Evolutionary conservation across 2,888 invertebrate genomes (phyloP), one percentile per base, ranked within the genome.

Genomic region (Eilema sororculum): DNA sequence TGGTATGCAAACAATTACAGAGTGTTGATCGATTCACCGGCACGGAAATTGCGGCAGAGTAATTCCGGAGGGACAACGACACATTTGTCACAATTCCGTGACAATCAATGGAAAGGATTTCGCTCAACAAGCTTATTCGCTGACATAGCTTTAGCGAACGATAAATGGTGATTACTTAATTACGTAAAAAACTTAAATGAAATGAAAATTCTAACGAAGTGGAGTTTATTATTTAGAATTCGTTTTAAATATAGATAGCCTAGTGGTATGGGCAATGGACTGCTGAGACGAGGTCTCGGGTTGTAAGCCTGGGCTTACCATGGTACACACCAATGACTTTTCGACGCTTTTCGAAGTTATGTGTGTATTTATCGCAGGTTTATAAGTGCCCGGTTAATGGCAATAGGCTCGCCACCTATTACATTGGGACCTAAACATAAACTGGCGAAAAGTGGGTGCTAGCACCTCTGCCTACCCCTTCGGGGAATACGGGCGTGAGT

Each of bases 71-170:
- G 28, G 57, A 57, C 65, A n/a, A 56, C 25, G 41, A 24, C 41
- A 63, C 62, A 60, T 67, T 69, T 69, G 69, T 67, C 72, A 73
- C 64, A 60, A 60, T 60, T 63, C 33, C 64, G 46, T 69, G 41
- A 37, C 22, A 20, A 61, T 66, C 62, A 58, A 46, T 66, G 28
- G 57, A 67, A 67, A 6, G 30, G 46, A 24, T 57, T 71, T 46
- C 25, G 41, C 24, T 58, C 46, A 63, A 41, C 61, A 33, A 61
- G 33, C 52, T 63, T 63, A 24, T 25, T 10, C 3, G 25, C 41
- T 63, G 24, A 63, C 0, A 63, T 46, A 10, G 30, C 33, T 57
- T 37, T 16, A 58, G 28, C 6, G 16, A 58, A 12, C 28, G 58
- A 25, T 58, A 16, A 58, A 58, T 28, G 58, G 25, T 25, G 58